A percentile compares a stretch with the other conserved stretches of the same genome.
phyloP scores from a whole-genome alignment of 2,888 invertebrate genomes.

The Teleogryllus oceanicus region DNA sequence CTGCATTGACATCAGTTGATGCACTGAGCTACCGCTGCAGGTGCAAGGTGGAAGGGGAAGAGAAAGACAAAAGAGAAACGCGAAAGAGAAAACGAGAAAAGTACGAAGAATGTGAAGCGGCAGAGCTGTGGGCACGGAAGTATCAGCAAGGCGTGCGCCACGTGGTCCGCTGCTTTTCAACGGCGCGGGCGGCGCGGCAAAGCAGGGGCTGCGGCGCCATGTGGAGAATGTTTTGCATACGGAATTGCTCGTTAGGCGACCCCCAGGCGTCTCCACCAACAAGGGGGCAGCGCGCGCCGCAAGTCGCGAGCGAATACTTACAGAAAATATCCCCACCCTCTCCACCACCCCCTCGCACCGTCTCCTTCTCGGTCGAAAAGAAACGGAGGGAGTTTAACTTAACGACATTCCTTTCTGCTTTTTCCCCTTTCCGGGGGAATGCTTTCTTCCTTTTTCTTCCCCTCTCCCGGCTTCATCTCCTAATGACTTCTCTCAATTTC shows the following conservation, averaged over 20 bases:
- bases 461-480: slow-evolving; percentile 7
- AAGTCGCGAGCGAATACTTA: not conserved
- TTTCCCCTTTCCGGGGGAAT: not conserved
- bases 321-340: not conserved
- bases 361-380: not conserved
- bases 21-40: no score
- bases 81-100: no score
- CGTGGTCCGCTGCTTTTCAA: no score
- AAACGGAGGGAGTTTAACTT: not conserved
- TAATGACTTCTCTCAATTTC: slow-evolving; percentile 18
- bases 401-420: slow-evolving; percentile 18
- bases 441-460: not conserved
- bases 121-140: no score
- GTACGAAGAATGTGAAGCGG: no score
- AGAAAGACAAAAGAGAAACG: no score
- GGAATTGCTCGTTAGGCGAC: not conserved
- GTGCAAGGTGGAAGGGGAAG: no score
- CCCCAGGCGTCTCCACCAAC: not conserved
- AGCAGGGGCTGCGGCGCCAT: not conserved
- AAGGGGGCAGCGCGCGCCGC: not conserved
- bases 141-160: no score
- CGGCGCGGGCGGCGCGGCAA: no score
- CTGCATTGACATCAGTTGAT: no score
- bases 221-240: not conserved
- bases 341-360: not conserved